These are phyloP conservation scores for Ormyrus thymus DNA, from an alignment of 2,888 invertebrate genomes.

Conservation along the genomic window DNA sequence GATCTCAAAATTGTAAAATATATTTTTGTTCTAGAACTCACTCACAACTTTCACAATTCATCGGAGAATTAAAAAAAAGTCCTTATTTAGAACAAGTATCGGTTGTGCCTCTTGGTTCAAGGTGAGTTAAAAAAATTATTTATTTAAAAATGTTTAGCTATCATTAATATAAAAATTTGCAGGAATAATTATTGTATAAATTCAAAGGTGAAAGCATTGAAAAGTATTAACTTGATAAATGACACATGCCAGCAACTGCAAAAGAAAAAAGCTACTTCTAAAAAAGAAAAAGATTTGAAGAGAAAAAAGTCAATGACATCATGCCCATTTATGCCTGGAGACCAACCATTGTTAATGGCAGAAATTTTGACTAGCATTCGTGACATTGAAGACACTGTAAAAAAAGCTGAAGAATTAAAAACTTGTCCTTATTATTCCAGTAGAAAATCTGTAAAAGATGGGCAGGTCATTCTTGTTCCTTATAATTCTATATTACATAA, in stretches of 20 bases:
- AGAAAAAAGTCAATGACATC: constrained; percentile 79
- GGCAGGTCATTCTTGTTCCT: constrained; percentile 87
- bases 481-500: constrained; percentile 89
- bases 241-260: constrained; percentile 92
- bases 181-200: constrained; percentile 93
- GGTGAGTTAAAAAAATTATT: constrained; percentile 71
- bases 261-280: constrained; percentile 78
- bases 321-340: constrained; percentile 80
- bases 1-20: constrained; percentile 79
- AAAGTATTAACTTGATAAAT: constrained; percentile 88
- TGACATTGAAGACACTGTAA: constrained; percentile 92
- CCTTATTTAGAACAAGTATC: constrained; percentile 83
- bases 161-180: constrained; percentile 44
- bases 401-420: constrained; percentile 80
- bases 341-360: constrained; percentile 79
- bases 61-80: constrained; percentile 92
- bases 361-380: constrained; percentile 82
- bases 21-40: constrained; percentile 97
- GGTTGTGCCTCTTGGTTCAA: constrained; percentile 90
- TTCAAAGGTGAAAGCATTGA: constrained; percentile 83
- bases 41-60: constrained; percentile 95
- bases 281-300: constrained; percentile 81
- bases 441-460: constrained; percentile 86
- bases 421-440: constrained; percentile 97
- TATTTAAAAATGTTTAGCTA: neutral